Evolutionary conservation across 1,140 invertebrate species (phyloP), one percentile per base, ranked within the genome.

Genomic region (Drosophila bocki): DNA sequence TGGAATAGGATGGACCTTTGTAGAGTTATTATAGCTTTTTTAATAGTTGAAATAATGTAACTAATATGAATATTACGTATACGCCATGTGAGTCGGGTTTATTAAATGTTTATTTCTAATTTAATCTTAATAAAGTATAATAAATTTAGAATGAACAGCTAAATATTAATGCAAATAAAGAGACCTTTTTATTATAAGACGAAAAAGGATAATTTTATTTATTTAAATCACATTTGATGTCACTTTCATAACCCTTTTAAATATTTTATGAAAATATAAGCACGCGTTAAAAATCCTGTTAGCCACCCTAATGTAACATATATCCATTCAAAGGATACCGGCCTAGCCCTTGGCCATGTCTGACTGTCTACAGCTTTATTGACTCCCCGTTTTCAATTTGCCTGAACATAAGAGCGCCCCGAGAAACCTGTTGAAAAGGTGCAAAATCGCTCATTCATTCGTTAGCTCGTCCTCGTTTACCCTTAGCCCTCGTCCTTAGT

Each of bases 401-500:
- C 74, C 54, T 70, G 45, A 51, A 67, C 53, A 67, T 57, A 54
- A 53, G 60, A 63, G 50, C 42, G 37, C 35, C 35, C 29, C 35
- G 47, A 57, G 59, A 59, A 80, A 88, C 85, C 86, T 88, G 85
- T 88, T 88, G 85, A 88, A 88, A 88, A 88, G 85, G 85, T 88
- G 81, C 80, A 85, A 88, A 88, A 81, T 88, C 85, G 67, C 50
- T 69, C 67, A 68, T 70, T 70, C 63, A 70, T 69, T 70, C 67
- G 67, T 69, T 70, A 69, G 67, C 67, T 79, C 82, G 68, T 42
- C 59, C 67, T 59, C 58, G 64, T 57, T 90, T 67, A 59, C 82
- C 80, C 74, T 75, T 75, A 61, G 74, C 54, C 62, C 75, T 48
- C 44, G 58, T 39, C 39, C 50, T 42, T 51, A 19, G 42, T 33